Evolutionary conservation across 1,140 invertebrate species (phyloP), one percentile per base, ranked within the genome.

Genomic region (Galleria mellonella): DNA sequence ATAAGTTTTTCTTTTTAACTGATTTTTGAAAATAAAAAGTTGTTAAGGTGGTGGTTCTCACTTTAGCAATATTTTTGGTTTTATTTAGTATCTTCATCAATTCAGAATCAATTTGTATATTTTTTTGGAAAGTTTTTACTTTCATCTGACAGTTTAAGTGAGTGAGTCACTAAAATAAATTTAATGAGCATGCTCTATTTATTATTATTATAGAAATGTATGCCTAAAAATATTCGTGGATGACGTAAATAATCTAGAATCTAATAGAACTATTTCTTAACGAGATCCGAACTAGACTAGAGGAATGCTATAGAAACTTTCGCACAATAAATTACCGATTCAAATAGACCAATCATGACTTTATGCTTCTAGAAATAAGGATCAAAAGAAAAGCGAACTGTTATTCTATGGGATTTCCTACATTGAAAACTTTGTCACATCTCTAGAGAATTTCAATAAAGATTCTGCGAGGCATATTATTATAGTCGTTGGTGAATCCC

Each of bases 401-500:
- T n/a, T 37, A 4, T 23, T 37, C 14, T 11, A 37, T 23, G 6
- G 17, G 17, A 23, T 23, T 23, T 23, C 17, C 17, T 3, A 23
- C n/a, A n/a, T 37, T 2, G 8, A 17, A 65, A 71, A 71, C 55
- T 64, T 69, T 64, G 56, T 65, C 62, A 53, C 55, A 55, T 41
- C 47, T 55, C 42, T 47, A 30, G 56, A 76, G 73, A 81, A 81
- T 81, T 81, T 81, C 76, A 81, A 81, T 81, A 77, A 71, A 75
- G 72, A 62, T 51, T 38, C 51, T 51, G 36, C 56, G 73, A 76
- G 66, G 77, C 65, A 81, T 77, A 77, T 77, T n/a, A n/a, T n/a
- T n/a, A n/a, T n/a, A n/a, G 54, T 28, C 52, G 55, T 39, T 55
- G 52, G 51, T 55, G 56, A 37, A 50, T 29, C 35, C 50, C 50